Conservation (phyloP, 2,888 invertebrate species). For the Diloba caeruleocephala region DNA sequence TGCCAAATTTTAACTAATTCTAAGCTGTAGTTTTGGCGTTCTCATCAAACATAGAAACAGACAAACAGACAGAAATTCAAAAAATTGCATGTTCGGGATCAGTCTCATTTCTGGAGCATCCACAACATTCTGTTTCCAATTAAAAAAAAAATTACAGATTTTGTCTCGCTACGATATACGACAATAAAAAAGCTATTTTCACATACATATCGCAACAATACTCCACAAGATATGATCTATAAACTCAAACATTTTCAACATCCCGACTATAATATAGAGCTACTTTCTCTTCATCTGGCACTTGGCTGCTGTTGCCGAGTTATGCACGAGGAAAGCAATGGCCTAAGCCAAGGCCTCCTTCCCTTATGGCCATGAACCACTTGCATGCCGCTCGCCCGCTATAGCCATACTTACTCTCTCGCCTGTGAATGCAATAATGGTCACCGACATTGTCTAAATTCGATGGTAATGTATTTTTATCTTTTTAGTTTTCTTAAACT, state of each 20-base stretch:
- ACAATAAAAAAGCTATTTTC: not conserved
- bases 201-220: not conserved
- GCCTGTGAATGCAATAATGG: conserved; percentile 14
- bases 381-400: conserved; percentile 12
- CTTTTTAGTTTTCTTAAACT: too few relatives aligned
- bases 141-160: too few relatives aligned
- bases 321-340: not conserved
- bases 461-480: not conserved
- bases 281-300: conserved; percentile 26
- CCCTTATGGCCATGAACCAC: conserved; percentile 23
- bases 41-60: too few relatives aligned
- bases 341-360: conserved; percentile 13
- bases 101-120: too few relatives aligned
- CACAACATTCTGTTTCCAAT: too few relatives aligned
- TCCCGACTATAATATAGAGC: conserved; percentile 8
- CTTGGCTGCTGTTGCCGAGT: conserved; percentile 2
- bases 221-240: not conserved
- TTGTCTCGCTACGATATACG: too few relatives aligned
- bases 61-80: too few relatives aligned
- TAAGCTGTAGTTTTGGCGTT: too few relatives aligned
- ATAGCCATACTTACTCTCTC: conserved; percentile 4
- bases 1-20: too few relatives aligned
- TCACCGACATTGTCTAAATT: conserved; percentile 4
- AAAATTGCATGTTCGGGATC: too few relatives aligned
- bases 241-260: not conserved